Evolutionary conservation across 1,140 invertebrate species (phyloP).

Genomic region (Thaumetopoea pityocampa): DNA sequence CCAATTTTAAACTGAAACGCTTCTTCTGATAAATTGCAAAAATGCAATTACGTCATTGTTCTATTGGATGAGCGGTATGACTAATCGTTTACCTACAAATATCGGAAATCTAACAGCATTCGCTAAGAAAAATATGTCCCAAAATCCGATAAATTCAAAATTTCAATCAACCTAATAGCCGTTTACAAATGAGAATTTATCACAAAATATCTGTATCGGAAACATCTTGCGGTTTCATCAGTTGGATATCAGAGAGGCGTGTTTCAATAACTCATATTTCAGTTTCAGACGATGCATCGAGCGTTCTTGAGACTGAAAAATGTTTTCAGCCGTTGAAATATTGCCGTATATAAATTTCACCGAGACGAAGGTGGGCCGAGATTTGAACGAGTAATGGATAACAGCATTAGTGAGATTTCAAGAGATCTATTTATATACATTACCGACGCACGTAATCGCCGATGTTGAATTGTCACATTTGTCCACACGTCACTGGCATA

Average conservation of each 20-base stretch:
- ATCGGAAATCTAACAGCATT: too few species aligned
- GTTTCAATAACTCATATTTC: constrained; percentile 19
- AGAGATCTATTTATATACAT: constrained; percentile 10
- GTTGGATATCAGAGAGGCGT: constrained; percentile 15
- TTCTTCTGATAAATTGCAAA: too few species aligned
- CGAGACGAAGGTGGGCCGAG: neutral
- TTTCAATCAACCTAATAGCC: too few species aligned
- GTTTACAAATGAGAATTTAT: constrained; percentile 16
- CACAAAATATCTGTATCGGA: constrained; percentile 28
- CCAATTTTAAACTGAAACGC: too few species aligned
- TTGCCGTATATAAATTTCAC: constrained; percentile 12
- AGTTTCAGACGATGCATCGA: constrained; percentile 2
- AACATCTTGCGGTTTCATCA: constrained; percentile 17
- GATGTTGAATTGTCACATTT: too few species aligned
- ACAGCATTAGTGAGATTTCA: neutral
- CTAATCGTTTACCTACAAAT: too few species aligned
- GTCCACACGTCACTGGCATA: too few species aligned
- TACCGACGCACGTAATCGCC: too few species aligned
- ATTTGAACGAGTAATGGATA: constrained; percentile 9
- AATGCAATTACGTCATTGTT: too few species aligned
- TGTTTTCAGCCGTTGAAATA: constrained; percentile 9
- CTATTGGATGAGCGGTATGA: too few species aligned
- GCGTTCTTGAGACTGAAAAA: constrained; percentile 12
- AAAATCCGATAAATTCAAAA: too few species aligned
- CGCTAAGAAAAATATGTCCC: too few species aligned